Base-by-base conservation (phyloP, 2,113 vertebrate species). In the Syrrhaptes paradoxus region DNA sequence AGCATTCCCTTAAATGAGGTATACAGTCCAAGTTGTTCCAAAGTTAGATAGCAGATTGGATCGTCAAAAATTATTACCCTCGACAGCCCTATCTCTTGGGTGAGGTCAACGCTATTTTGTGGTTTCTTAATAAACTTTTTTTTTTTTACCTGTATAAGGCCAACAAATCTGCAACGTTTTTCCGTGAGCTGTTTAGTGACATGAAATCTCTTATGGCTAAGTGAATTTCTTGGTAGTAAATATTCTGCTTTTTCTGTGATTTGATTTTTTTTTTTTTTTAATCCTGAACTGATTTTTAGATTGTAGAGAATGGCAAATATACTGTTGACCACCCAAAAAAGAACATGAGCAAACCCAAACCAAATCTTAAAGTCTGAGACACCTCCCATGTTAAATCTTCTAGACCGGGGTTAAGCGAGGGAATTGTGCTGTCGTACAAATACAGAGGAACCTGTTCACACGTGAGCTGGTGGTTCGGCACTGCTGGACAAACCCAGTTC, bases 41-140 rank as follows among this genome's bases (percentile, higher is more conserved):
- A 41, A 76, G 46, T 66, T 83, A 83, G 67, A 91, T 46, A 93
- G 41, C 68, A 85, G 78, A 90, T 80, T 94, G 72, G 72, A 74
- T 80, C 43, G 83, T 83, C 87, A 97, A 94, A 87, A 73, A 88
- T 51, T 68, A 76, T 87, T 87, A 79, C 58, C 63, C 51, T 90
- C 32, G 3, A 28, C 82, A 71, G 51, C 51, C 52, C 55, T 93
- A 28, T 87, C 76, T 92, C 32, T 82, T 3, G 2, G 31, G 17
- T 55, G 62, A 91, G 81, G 81, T 96, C 87, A 76, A 58, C 79
- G 16, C 32, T 48, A 29, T n/a, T 62, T 52, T 74, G 57, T 57
- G 24, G 32, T 67, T 85, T 89, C 81, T 77, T 77, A 93, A 75
- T 85, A 88, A 93, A 48, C 16, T 19, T 77, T 63, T 48, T 57